Base-by-base conservation (phyloP, 2,113 vertebrate species). In the Scomber scombrus region DNA sequence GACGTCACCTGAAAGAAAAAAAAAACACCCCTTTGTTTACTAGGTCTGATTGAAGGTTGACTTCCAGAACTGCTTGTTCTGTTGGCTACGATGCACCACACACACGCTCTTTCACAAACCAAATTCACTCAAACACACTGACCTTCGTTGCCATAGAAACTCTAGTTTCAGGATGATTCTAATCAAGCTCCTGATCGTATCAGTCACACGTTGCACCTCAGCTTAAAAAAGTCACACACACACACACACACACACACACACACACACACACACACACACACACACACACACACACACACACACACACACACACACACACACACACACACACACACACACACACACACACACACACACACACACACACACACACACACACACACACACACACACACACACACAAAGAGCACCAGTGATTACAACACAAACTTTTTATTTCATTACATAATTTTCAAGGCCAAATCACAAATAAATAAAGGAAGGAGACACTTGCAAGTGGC, bases 401-500 rank as follows among this genome's bases (percentile, higher is more conserved):
- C 49, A 60, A 15, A 75, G 5, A 74, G 47, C 19, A 49, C 11
- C 69, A 19, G 47, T 8, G 26, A 78, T 81, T 82, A 88, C 86
- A 92, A 81, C 87, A 90, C 86, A 91, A 80, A 80, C 79, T 52
- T 71, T 91, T 90, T 86, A 91, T 89, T 93, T 93, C 80, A 89
- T 91, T 85, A 89, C 90, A 90, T 83, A 46, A 92, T 92, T 91
- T 93, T 85, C 94, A 95, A 95, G 93, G 91, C 94, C 95, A 96
- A 88, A 92, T 96, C 95, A 95, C 95, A 96, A 95, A 96, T 95
- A 96, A 96, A 96, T 95, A 96, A 40, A 94, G 77, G 85, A 91
- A 90, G 78, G 91, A 94, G 79, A 96, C 89, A 95, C 85, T 89
- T 93, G 85, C 93, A 94, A 89, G 19, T 90, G 85, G 86, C 74